Conservation (phyloP, 1,140 invertebrate species). For the Hylaeus anthracinus region DNA sequence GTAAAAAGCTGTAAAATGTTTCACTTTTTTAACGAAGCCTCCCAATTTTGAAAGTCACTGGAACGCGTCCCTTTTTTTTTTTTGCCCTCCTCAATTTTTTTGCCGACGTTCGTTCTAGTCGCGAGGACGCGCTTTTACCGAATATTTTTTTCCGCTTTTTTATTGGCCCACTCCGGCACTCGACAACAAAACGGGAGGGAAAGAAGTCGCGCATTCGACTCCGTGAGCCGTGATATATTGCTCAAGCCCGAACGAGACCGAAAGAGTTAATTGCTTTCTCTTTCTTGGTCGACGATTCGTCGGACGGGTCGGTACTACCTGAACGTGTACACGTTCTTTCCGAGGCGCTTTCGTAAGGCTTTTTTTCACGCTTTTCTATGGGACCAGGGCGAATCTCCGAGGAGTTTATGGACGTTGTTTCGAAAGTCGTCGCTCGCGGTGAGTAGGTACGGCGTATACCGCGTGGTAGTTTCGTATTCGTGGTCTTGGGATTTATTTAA, state of each 20-base stretch:
- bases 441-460: too few species aligned
- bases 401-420: too few species aligned
- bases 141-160: neutral
- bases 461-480: too few species aligned
- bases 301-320: neutral
- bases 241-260: conserved; percentile 12
- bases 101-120: neutral
- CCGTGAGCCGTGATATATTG: conserved; percentile 34
- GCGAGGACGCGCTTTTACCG: neutral
- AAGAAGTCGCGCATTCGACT: conserved; percentile 17
- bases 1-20: conserved; percentile 63
- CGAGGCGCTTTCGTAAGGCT: neutral
- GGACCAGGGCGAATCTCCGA: too few species aligned
- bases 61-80: conserved; percentile 8
- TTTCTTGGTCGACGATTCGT: neutral
- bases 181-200: neutral
- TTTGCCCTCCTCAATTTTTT: neutral
- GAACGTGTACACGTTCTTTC: neutral
- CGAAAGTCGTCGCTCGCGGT: too few species aligned
- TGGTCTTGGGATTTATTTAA: too few species aligned
- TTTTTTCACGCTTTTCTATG: neutral
- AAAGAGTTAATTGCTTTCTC: conserved; percentile 41
- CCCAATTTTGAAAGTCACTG: conserved; percentile 28
- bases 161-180: neutral
- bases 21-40: conserved; percentile 22